A percentile compares a stretch with the other conserved stretches of the same genome.
phyloP scores from a whole-genome alignment of 92 coral and sea anemone species.

The Nematostella vectensis region DNA sequence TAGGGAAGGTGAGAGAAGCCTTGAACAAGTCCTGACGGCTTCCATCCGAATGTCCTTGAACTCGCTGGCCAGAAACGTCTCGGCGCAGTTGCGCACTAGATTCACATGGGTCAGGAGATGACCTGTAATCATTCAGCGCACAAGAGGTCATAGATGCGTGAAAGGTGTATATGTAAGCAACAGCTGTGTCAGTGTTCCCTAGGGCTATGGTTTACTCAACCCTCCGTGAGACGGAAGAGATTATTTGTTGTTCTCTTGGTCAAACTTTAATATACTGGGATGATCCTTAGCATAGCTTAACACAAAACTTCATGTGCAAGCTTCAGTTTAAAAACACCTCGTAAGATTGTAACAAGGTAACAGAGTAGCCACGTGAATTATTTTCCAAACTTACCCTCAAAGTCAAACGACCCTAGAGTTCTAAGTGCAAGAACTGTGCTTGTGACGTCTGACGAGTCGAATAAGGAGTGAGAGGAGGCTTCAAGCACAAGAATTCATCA shows the following conservation, averaged over 20 bases:
- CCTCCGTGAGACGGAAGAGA: no score
- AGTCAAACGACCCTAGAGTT: slow-evolving; percentile 93
- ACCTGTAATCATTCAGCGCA: slow-evolving; percentile 20
- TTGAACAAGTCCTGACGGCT: slow-evolving; percentile 95
- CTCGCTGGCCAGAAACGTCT: slow-evolving; percentile 95
- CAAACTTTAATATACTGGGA: no score
- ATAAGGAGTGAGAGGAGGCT: slow-evolving; percentile 74
- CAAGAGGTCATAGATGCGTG: no score
- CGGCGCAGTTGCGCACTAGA: slow-evolving; percentile 94
- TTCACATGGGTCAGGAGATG: slow-evolving; percentile 81
- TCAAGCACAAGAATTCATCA: neutral
- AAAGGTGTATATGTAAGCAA: no score
- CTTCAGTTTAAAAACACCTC: no score
- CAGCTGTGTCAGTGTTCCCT: no score
- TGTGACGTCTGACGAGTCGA: slow-evolving; percentile 68
- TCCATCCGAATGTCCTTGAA: slow-evolving; percentile 97
- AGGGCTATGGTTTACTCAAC: no score
- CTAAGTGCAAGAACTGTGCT: slow-evolving; percentile 86
- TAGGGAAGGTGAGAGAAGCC: slow-evolving; percentile 87
- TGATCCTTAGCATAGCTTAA: no score
- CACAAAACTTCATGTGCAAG: no score
- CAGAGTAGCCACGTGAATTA: no score
- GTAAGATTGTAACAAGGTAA: no score
- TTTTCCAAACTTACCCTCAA: slow-evolving; percentile 78
- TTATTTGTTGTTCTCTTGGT: no score